Evolutionary conservation across 2,113 vertebrate genomes (phyloP), one percentile per base, ranked within the genome.

Genomic region (Cichladusa arquata): DNA sequence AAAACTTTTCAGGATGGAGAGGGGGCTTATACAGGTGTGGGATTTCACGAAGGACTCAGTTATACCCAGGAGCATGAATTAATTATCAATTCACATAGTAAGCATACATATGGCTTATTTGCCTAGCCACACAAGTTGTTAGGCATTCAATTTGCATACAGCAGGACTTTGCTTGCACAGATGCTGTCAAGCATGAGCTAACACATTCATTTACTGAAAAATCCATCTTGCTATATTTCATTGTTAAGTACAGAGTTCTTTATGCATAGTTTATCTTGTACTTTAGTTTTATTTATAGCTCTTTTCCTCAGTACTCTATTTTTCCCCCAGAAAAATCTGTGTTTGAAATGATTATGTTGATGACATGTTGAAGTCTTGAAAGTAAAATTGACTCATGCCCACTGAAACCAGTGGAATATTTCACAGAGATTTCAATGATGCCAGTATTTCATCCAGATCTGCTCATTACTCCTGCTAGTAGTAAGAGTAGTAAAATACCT

Each of bases 121-220:
- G 72, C 80, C 77, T 78, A 94, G 69, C 91, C 81, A 86, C 81
- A 91, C 90, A 88, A 92, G 74, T 91, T 86, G 85, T 78, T 85
- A 88, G 50, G 81, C 74, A 67, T 88, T 54, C 33, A 33, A 86
- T 95, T 93, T 95, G 76, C 90, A 91, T 94, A 82, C 78, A 95
- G 81, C 71, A 91, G 81, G 72, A 88, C 86, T 92, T 92, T 50
- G 29, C 91, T 92, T 90, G 70, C 78, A 85, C 78, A 91, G 84
- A 87, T 61, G 71, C 74, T 90, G 85, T 70, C 70, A 57, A 82
- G 38, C 45, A 83, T 81, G 79, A 90, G 50, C 62, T 92, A 69
- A 82, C 50, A 25, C 18, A 57, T 83, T 88, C 19, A 88, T 62
- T 86, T 94, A 73, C 82, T 65, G 86, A 87, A 89, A 94, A 95